Base-by-base conservation (phyloP, 2,797 vertebrate genomes). In the Sciurus vulgaris region DNA sequence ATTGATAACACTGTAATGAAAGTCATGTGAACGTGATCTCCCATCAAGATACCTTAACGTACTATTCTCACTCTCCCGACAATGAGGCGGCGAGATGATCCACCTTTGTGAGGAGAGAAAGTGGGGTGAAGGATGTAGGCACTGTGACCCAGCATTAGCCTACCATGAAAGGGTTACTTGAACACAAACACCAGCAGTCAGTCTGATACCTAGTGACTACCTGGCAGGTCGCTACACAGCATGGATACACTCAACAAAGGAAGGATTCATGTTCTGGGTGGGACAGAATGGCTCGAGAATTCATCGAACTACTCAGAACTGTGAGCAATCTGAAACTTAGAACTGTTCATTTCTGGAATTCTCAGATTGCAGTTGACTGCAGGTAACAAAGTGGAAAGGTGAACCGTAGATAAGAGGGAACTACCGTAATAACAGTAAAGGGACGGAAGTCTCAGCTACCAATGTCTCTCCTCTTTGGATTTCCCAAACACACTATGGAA, bases 31-130 rank as follows among this genome's bases (percentile, higher is more conserved):
- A 18, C 33, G 28, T 86, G 83, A 22, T 38, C 35, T 59, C 4
- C 41, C 35, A 30, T 54, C 65, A 35, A 35, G 59, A 33, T 30
- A 70, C 28, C 28, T 41, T 44, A 13, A 8, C 18, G 35, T 56
- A 7, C 35, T 38, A 18, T 24, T 5, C 41, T 12, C 30, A 47
- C 3, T 65, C 41, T 47, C 24, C 7, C 1, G 0, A n/a, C 12
- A 14, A 30, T 18, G 67, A 20, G 2, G 35, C 10, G 3, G 6
- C n/a, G 51, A 73, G 51, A 74, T 44, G 7, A 20, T 9, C 6
- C 49, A 70, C 17, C 14, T 33, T 13, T 22, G 38, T 33, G 70
- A 47, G n/a, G 8, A 74, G 41, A n/a, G 10, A 11, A 22, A 24
- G n/a, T 24, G 28, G 24, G 2, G 18, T n/a, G 22, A n/a, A 20